Base-by-base conservation (phyloP, 2,113 vertebrate species). In the Hiodon tergisus region DNA sequence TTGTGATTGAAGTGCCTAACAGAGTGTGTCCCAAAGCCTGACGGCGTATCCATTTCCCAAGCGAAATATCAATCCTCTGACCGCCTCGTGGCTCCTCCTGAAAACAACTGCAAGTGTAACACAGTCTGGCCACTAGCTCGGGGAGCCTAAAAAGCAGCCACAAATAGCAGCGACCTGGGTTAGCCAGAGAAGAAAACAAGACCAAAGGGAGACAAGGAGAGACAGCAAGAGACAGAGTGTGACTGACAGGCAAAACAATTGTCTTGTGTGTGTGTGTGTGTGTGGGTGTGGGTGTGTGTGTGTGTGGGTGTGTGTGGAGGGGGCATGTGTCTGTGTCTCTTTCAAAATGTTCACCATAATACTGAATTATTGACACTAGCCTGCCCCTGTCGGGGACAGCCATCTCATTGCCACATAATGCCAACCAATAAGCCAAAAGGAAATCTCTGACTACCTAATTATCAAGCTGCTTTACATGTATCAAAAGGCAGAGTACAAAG, bases 51-150 rank as follows among this genome's bases (percentile, higher is more conserved):
- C 16, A 78, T 9, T 7, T 74, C 47, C 55, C 53, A 65, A 13
- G 31, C 75, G 17, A 46, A 74, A 79, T 73, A 17, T 58, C 4
- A 47, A 61, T 63, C 66, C 50, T 5, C 76, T 67, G 59, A 69
- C 67, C 57, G 78, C 78, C 74, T 31, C 55, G 0, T 0, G 46
- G 3, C 58, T 31, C 13, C 52, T n/a, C 13, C 71, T 10, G 13
- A 14, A 61, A 76, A 60, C 48, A 17, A 62, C 71, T 59, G 16
- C 57, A 72, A 48, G 54, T 31, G 71, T 72, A 72, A 72, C 16
- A 72, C 55, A 58, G 69, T 71, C 69, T 31, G 69, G 31, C 54
- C 47, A 10, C 54, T 46, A 11, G 54, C 57, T 71, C 69, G 14
- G 48, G 58, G 58, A 61, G 57, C 46, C 6, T 17, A 61, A 11